Conservation (phyloP, 2,797 vertebrate genomes). For the Eulemur albifrons region DNA sequence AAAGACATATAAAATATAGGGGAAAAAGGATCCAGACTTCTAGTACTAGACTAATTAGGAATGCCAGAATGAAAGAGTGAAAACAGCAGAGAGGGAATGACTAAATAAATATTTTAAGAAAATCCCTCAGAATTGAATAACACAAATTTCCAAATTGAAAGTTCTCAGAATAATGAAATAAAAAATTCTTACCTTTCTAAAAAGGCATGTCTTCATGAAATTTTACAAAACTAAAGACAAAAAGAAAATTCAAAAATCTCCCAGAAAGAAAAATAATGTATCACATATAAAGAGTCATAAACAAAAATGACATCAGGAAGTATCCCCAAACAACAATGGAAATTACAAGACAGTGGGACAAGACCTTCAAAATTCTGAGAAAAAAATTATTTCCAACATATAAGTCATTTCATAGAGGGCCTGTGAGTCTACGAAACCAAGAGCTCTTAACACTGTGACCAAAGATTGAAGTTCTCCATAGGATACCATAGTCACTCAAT, state of each 20-base stretch:
- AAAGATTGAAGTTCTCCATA: not conserved
- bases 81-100: not conserved
- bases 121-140: not conserved
- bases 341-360: not conserved
- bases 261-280: not conserved
- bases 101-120: not conserved
- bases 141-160: slow-evolving; percentile 15
- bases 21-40: not conserved
- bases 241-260: not conserved
- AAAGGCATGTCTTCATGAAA: not conserved
- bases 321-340: not conserved
- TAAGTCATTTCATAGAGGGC: not conserved
- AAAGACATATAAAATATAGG: not conserved
- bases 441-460: not conserved
- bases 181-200: not conserved
- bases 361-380: not conserved
- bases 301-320: not conserved
- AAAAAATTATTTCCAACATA: not conserved
- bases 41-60: not conserved
- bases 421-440: not conserved
- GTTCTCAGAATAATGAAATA: not conserved
- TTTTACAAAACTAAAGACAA: not conserved
- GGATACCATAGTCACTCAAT: not conserved
- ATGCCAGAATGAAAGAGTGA: not conserved
- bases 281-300: not conserved